A percentile compares a stretch with the other conserved stretches of the same genome.
Evolutionary conservation across 2,888 invertebrate species (phyloP).

Genomic region (Tridacna crocea): DNA sequence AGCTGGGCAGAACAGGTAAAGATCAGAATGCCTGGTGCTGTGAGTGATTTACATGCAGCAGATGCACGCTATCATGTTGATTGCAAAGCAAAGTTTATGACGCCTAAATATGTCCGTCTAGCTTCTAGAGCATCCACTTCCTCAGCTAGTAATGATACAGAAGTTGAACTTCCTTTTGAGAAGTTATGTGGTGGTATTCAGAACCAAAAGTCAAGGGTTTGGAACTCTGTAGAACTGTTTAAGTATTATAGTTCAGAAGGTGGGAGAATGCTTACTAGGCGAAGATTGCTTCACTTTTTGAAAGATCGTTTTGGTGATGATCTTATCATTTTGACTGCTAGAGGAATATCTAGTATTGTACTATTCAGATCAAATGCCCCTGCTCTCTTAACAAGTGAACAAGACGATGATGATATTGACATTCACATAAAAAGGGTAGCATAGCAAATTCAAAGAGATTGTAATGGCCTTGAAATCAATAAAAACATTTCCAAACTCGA

Average conservation of each 20-base stretch:
- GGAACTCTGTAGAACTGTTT: conserved; percentile 3
- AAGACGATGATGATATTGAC: neutral
- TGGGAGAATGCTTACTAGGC: neutral
- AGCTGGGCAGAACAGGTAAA: neutral
- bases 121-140: no score
- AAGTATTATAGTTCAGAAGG: neutral
- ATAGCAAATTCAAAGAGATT: no score
- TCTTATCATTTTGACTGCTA: neutral
- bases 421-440: neutral
- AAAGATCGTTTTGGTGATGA: neutral
- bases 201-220: neutral
- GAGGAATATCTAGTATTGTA: neutral
- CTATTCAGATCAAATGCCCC: neutral
- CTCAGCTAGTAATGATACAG: no score
- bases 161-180: no score
- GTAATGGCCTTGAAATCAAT: no score
- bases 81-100: neutral
- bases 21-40: neutral
- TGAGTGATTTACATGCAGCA: conserved; percentile 3
- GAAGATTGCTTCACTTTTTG: neutral
- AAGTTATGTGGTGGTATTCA: no score
- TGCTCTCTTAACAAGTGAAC: neutral
- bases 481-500: no score
- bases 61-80: neutral
- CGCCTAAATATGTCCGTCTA: neutral